These are phyloP conservation scores for Lindbergichthys nudifrons DNA, from an alignment of 2,797 vertebrate genomes.

Conservation along the genomic window DNA sequence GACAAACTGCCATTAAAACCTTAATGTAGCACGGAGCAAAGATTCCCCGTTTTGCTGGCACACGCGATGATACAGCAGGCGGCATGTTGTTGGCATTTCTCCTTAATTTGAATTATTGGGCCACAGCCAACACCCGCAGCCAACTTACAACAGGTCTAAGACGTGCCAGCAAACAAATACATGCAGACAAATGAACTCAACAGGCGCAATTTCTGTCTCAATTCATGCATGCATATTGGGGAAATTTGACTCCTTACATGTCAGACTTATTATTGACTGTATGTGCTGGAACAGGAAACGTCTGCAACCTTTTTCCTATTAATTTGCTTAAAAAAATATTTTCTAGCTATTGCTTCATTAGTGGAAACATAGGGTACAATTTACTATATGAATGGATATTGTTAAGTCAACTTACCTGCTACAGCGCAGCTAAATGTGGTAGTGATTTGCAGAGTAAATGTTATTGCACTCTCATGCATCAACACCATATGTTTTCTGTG, in stretches of 20 bases:
- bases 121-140: conserved; percentile 76
- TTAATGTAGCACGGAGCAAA: conserved; percentile 77
- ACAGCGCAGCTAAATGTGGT: conserved; percentile 85
- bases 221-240: not conserved
- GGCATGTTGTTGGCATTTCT: conserved; percentile 68
- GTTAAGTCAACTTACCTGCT: conserved; percentile 72
- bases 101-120: conserved; percentile 78
- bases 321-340: conserved; percentile 26
- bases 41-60: conserved; percentile 70
- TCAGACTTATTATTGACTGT: conserved; percentile 36
- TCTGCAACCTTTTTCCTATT: conserved; percentile 17
- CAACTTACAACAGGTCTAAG: conserved; percentile 82
- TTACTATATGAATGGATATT: conserved; percentile 56
- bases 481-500: conserved; percentile 72
- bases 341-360: conserved; percentile 36
- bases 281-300: conserved; percentile 32
- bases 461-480: conserved; percentile 81
- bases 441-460: conserved; percentile 88
- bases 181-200: conserved; percentile 14
- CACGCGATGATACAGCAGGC: conserved; percentile 49
- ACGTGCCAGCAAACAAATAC: conserved; percentile 54
- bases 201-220: conserved; percentile 3
- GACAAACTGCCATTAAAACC: conserved; percentile 79
- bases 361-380: conserved; percentile 48
- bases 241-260: conserved; percentile 19